A percentile compares a stretch with the other conserved stretches of the same genome.
These are phyloP conservation scores for Leontocebus nigricollis DNA, from an alignment of 2,797 vertebrate genomes.

Conservation along the genomic window DNA sequence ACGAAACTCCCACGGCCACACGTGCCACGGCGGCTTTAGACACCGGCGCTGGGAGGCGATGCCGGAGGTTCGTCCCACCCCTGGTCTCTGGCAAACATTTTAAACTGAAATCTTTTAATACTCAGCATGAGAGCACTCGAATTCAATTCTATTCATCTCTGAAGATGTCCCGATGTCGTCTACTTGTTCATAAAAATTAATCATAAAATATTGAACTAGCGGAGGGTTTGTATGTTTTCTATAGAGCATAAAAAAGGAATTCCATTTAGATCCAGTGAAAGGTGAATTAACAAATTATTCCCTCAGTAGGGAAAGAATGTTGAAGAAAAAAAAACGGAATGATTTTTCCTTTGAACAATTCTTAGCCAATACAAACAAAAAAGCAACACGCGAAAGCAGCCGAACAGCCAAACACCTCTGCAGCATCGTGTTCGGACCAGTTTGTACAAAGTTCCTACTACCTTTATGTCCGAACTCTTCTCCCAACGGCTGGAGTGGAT, in stretches of 20 bases:
- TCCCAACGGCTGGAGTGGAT: constrained; percentile 66
- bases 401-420: background rate
- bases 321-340: background rate
- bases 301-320: background rate
- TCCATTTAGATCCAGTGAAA: background rate
- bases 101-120: background rate
- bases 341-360: background rate
- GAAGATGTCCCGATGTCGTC: background rate
- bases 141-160: background rate
- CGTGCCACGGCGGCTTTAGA: background rate
- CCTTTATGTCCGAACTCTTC: constrained; percentile 60
- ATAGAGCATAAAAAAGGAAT: constrained; percentile 7
- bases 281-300: background rate
- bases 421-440: background rate
- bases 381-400: background rate
- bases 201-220: background rate
- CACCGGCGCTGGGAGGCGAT: fast-evolving
- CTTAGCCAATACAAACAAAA: background rate
- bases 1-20: background rate
- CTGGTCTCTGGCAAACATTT: background rate
- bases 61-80: background rate
- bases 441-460: background rate
- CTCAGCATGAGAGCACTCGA: background rate
- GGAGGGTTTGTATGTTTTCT: background rate
- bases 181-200: constrained; percentile 33